Evolutionary conservation across 2,888 invertebrate species (phyloP).

Genomic region (Helicoverpa assulta): DNA sequence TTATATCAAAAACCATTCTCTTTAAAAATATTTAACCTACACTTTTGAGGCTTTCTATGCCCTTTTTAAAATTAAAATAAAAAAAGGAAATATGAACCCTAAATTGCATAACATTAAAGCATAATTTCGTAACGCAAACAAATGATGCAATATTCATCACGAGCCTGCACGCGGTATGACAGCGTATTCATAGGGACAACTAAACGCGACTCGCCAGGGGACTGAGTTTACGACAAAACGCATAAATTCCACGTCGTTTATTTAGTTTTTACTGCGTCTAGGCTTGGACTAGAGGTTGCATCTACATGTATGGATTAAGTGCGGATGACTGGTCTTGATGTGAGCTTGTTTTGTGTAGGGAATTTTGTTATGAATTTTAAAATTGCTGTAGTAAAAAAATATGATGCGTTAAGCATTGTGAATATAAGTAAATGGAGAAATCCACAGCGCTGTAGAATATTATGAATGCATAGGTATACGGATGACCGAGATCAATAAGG

Average conservation of each 20-base stretch:
- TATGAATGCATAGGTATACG: no score
- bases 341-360: neutral
- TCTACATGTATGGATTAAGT: constrained; percentile 24
- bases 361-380: neutral
- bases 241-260: constrained; percentile 64
- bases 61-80: neutral
- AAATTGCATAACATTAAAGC: neutral
- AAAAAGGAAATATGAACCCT: neutral
- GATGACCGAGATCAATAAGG: neutral
- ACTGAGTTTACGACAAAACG: constrained; percentile 59
- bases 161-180: constrained; percentile 44
- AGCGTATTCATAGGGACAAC: constrained; percentile 29
- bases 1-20: neutral
- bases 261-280: constrained; percentile 65
- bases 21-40: neutral
- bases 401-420: no score
- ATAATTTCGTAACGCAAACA: neutral
- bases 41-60: no score
- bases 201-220: constrained; percentile 47
- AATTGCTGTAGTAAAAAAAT: no score
- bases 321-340: constrained; percentile 14
- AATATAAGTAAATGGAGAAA: no score
- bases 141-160: constrained; percentile 32
- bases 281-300: constrained; percentile 34
- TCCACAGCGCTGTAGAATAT: no score